Evolutionary conservation across 2,113 vertebrate genomes (phyloP), one percentile per base, ranked within the genome.

Genomic region (Podiceps cristatus): DNA sequence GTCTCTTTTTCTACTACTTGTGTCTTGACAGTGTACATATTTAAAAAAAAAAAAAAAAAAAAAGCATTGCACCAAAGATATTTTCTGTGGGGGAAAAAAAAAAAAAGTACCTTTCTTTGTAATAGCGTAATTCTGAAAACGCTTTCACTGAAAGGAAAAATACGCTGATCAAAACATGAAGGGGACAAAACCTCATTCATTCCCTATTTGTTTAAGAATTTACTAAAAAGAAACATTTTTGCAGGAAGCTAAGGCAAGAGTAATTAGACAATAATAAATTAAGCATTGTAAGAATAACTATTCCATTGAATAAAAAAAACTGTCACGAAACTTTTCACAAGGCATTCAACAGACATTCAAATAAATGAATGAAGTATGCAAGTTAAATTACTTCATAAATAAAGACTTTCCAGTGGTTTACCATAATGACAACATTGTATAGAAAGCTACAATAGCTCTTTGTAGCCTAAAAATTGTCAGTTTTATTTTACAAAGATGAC

Each of bases 401-500:
- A 78, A 60, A 85, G 86, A 87, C 62, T 89, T 97, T 92, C 69
- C 76, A 95, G 71, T 1, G 5, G 62, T 95, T 94, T 94, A 73
- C 83, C 83, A 90, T 45, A 87, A 93, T 63, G 66, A 96, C 91
- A 92, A 97, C 67, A 44, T 77, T 87, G 59, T 74, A 58, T 4
- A 94, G 74, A 73, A 75, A 94, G 50, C 85, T 13, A 96, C 81
- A 94, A 86, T 79, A 87, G 68, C 55, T 76, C 94, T 93, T 87
- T 93, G 71, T 97, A 95, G 64, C 69, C 67, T 69, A 77, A 95
- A 92, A 95, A 88, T 73, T 86, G 71, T 82, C 84, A 91, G 76
- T 71, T 96, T 97, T 96, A 90, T 96, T 97, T 92, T 80, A 96
- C 86, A 94, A 88, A 90, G 52, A 93, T 35, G 42, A 83, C 63